Percentiles rank a stretch among this genome's conserved stretches.
phyloP scores from a whole-genome alignment of 2,888 invertebrate genomes.

The Protodeltote pygarga region DNA sequence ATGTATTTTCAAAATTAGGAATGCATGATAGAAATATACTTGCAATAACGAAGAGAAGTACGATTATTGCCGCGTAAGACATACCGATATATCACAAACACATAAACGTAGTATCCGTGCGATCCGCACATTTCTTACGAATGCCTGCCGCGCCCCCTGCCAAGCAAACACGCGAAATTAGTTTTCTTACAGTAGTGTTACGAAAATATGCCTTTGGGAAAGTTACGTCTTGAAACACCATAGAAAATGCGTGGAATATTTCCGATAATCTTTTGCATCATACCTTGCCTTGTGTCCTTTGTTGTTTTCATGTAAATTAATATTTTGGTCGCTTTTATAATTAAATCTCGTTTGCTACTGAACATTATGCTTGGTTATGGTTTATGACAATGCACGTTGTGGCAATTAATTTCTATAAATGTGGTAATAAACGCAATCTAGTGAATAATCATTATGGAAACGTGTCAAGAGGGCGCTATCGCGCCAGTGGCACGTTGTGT shows the following conservation, averaged over 20 bases:
- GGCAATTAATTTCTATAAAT: constrained; percentile 59
- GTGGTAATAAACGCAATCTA: constrained; percentile 67
- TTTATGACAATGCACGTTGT: constrained; percentile 28
- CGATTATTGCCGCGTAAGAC: constrained; percentile 25
- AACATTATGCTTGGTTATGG: constrained; percentile 18
- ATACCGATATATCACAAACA: constrained; percentile 43
- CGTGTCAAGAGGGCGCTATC: constrained; percentile 69
- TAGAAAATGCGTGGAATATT: constrained; percentile 51
- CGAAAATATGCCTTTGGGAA: constrained; percentile 54
- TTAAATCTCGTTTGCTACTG: constrained; percentile 14
- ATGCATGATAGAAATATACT: constrained; percentile 18
- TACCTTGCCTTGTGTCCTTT: constrained; percentile 10
- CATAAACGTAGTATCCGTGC: constrained; percentile 40
- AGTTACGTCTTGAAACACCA: constrained; percentile 54
- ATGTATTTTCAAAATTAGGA: constrained; percentile 1
- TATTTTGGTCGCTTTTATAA: constrained; percentile 12
- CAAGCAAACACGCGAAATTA: constrained; percentile 67
- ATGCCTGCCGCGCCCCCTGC: constrained; percentile 52
- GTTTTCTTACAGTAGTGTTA: constrained; percentile 61
- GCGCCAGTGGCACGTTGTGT: constrained; percentile 55
- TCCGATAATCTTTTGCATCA: constrained; percentile 37
- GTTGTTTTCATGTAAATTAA: constrained; percentile 14
- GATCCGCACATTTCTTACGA: constrained; percentile 48
- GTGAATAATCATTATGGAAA: constrained; percentile 72
- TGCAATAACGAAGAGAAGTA: constrained; percentile 22